Evolutionary conservation across 1,140 invertebrate species (phyloP).

Genomic region (Nebria ingens): DNA sequence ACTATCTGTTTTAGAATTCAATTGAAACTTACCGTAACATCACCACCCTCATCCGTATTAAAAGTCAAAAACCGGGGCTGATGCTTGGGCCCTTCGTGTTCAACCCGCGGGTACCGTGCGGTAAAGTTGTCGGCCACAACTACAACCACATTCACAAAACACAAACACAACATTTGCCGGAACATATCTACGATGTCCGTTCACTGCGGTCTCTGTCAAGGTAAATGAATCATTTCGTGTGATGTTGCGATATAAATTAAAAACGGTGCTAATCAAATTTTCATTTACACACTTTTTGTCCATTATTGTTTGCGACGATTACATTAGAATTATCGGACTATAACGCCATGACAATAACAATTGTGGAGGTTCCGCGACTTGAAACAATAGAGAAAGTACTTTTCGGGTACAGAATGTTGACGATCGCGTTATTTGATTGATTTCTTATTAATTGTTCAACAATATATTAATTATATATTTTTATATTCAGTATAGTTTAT

Average conservation of each 20-base stretch:
- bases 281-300: background rate
- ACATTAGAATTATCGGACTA: background rate
- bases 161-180: background rate
- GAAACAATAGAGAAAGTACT: background rate
- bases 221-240: background rate
- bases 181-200: background rate
- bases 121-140: background rate
- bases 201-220: background rate
- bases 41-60: conserved; percentile 23
- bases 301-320: background rate
- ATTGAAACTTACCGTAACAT: conserved; percentile 23
- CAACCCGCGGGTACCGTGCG: background rate
- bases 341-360: background rate
- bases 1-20: no score
- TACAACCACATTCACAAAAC: background rate
- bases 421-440: no score
- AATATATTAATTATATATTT: no score
- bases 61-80: conserved; percentile 22
- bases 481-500: no score
- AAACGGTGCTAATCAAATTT: background rate
- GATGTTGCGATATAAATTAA: conserved; percentile 4
- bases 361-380: background rate
- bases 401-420: no score
- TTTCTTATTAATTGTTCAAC: no score
- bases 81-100: background rate